phyloP scores from a whole-genome alignment of 2,113 vertebrate genomes.

The Pantherophis guttatus region DNA sequence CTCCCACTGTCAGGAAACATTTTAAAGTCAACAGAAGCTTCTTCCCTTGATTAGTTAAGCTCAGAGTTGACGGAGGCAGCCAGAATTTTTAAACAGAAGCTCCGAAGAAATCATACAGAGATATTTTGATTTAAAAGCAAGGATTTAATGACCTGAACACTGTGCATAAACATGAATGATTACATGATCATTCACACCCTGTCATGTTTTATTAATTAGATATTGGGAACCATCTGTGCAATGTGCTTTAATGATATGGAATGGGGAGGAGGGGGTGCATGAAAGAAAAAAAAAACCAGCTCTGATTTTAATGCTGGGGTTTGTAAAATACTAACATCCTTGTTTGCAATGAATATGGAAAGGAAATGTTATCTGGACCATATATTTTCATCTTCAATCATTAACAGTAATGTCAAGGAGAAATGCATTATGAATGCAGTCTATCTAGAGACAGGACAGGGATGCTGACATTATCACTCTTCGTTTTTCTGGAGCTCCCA shows the following conservation, averaged over 20 bases:
- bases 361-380: neutral
- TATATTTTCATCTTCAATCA: neutral
- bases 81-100: neutral
- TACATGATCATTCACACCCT: slow-evolving; percentile 31
- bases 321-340: neutral
- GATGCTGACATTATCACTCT: neutral
- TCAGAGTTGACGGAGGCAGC: neutral
- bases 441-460: neutral
- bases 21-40: neutral
- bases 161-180: slow-evolving; percentile 27
- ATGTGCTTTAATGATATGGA: slow-evolving; percentile 28
- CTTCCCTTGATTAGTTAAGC: neutral
- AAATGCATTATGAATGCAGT: neutral
- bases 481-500: neutral
- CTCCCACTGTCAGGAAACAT: neutral
- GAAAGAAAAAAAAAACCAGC: neutral
- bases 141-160: slow-evolving; percentile 28
- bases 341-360: neutral
- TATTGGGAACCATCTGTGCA: slow-evolving; percentile 52
- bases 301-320: neutral
- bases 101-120: slow-evolving; percentile 20
- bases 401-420: too few species aligned
- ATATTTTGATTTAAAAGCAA: slow-evolving; percentile 36
- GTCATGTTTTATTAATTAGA: slow-evolving; percentile 54
- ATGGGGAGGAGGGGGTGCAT: neutral